Conservation (phyloP, 2,888 invertebrate genomes). For the Crematogaster levior region DNA sequence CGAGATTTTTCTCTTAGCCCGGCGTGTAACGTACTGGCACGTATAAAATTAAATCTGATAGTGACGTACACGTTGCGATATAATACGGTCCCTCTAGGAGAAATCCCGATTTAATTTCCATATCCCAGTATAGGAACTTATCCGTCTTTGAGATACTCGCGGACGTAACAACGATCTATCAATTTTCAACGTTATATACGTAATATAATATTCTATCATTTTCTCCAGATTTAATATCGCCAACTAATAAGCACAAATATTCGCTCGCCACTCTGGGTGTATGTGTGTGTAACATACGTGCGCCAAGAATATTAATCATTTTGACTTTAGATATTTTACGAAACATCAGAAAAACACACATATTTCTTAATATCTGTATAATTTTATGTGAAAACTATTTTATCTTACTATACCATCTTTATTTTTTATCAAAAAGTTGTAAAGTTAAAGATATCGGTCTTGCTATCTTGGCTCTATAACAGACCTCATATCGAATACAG, state of each 20-base stretch:
- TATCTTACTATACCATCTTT: slow-evolving; percentile 40
- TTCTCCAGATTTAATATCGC: slow-evolving; percentile 62
- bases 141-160: slow-evolving; percentile 34
- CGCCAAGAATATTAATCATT: slow-evolving; percentile 14
- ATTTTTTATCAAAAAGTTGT: slow-evolving; percentile 79
- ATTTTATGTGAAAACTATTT: not conserved
- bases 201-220: slow-evolving; percentile 32
- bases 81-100: slow-evolving; percentile 37
- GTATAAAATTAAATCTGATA: slow-evolving; percentile 55
- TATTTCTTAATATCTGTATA: not conserved
- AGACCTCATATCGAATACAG: slow-evolving; percentile 61
- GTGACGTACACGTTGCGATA: slow-evolving; percentile 38
- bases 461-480: slow-evolving; percentile 74
- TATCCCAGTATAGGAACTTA: slow-evolving; percentile 31
- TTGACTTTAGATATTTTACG: slow-evolving; percentile 1
- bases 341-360: slow-evolving; percentile 1
- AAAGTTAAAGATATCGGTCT: slow-evolving; percentile 75
- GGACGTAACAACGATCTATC: slow-evolving; percentile 39
- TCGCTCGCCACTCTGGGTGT: slow-evolving; percentile 11
- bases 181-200: slow-evolving; percentile 34
- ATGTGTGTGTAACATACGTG: not conserved
- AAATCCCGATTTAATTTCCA: slow-evolving; percentile 47
- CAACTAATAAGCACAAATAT: slow-evolving; percentile 66
- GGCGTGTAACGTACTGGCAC: slow-evolving; percentile 41
- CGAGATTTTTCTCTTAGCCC: slow-evolving; percentile 49